Conservation (phyloP, 2,113 vertebrate genomes). For the Oncorhynchus keta region DNA sequence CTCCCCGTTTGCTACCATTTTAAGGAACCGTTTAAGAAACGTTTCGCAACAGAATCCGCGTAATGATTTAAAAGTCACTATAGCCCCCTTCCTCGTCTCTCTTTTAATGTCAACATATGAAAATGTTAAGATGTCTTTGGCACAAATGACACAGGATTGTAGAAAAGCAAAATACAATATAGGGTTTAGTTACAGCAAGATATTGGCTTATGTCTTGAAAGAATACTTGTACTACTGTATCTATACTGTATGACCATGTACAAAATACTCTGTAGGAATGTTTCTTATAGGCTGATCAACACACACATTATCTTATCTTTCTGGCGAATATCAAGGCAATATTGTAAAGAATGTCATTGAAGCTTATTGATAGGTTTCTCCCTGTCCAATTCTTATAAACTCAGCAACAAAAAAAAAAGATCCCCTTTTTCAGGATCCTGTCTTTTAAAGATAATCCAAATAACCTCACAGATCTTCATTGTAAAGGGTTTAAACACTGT, state of each 20-base stretch:
- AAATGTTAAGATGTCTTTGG: neutral
- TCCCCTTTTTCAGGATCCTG: too few relatives aligned
- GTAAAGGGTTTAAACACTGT: too few relatives aligned
- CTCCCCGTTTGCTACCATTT: too few relatives aligned
- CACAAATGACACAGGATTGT: slow-evolving; percentile 34
- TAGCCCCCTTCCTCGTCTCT: neutral
- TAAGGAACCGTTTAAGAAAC: too few relatives aligned
- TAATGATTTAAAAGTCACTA: too few relatives aligned
- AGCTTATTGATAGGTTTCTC: slow-evolving; percentile 31
- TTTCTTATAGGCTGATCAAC: neutral
- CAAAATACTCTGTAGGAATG: slow-evolving; percentile 31
- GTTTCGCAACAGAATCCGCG: too few relatives aligned
- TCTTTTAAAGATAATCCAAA: too few relatives aligned
- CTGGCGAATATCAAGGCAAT: slow-evolving; percentile 53
- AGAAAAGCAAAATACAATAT: slow-evolving; percentile 19
- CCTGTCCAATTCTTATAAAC: slow-evolving; percentile 36
- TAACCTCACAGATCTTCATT: too few relatives aligned
- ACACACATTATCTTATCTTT: slow-evolving; percentile 37
- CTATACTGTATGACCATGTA: slow-evolving; percentile 10
- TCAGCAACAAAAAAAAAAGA: too few relatives aligned
- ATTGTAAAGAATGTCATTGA: slow-evolving; percentile 40
- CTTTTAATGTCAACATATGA: neutral
- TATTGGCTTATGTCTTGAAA: slow-evolving; percentile 9
- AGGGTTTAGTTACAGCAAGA: slow-evolving; percentile 20
- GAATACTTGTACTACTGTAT: neutral